Evolutionary conservation across 2,888 invertebrate genomes (phyloP).

Genomic region (Metalampra italica): DNA sequence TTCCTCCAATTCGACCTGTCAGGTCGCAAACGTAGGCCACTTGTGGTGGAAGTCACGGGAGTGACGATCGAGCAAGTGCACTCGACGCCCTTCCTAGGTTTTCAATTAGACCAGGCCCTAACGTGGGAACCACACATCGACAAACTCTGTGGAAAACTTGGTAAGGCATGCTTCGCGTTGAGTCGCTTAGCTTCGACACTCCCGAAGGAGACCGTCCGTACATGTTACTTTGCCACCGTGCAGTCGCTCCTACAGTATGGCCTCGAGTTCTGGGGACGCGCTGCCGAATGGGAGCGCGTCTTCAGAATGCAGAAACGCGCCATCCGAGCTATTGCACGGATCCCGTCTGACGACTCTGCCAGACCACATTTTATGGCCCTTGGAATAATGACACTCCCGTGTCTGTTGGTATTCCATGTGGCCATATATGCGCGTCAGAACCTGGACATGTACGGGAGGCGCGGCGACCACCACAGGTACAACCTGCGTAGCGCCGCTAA

Average conservation of each 20-base stretch:
- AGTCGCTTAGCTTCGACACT: not conserved
- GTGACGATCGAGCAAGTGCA: not conserved
- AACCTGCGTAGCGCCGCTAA: not conserved
- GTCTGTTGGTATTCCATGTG: not conserved
- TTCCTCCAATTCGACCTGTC: not conserved
- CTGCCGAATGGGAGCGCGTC: slow-evolving; percentile 9
- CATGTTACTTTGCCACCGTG: slow-evolving; percentile 9
- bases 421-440: not conserved
- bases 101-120: slow-evolving; percentile 3
- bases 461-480: not conserved
- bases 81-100: slow-evolving; percentile 1
- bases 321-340: not conserved
- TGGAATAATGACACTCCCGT: not conserved
- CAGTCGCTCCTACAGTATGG: slow-evolving; percentile 7
- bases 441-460: not conserved
- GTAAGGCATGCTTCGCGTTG: slow-evolving; percentile 9
- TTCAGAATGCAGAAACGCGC: slow-evolving; percentile 8
- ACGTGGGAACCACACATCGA: slow-evolving; percentile 6
- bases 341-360: not conserved
- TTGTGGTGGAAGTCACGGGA: not conserved
- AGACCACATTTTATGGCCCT: not conserved
- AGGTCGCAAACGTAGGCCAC: too few relatives aligned
- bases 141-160: slow-evolving; percentile 1
- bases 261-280: slow-evolving; percentile 5
- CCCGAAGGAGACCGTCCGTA: not conserved